Evolutionary conservation across 2,113 vertebrate genomes (phyloP).

Genomic region (rabbit (Oryctolagus cuniculus)): mOryCun1.1 NC_091434.1:42199501-42200000

Average conservation of each 20-base stretch:
- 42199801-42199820: background rate
- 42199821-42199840: background rate
- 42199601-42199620: background rate
- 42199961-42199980: background rate
- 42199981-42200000: background rate
- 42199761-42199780: background rate
- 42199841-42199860: background rate
- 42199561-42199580: background rate
- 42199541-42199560: background rate
- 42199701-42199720: background rate
- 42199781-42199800: background rate
- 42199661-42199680: background rate
- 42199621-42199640: background rate
- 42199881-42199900: background rate
- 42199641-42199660: background rate
- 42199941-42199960: background rate
- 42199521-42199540: slow-evolving; percentile 3
- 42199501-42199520: background rate
- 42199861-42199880: background rate
- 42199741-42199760: background rate
- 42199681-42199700: background rate
- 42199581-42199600: background rate
- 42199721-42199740: background rate
- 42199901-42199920: background rate
- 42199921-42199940: background rate